Evolutionary conservation across 2,888 invertebrate species (phyloP).

Genomic region (Synanthedon formicaeformis): DNA sequence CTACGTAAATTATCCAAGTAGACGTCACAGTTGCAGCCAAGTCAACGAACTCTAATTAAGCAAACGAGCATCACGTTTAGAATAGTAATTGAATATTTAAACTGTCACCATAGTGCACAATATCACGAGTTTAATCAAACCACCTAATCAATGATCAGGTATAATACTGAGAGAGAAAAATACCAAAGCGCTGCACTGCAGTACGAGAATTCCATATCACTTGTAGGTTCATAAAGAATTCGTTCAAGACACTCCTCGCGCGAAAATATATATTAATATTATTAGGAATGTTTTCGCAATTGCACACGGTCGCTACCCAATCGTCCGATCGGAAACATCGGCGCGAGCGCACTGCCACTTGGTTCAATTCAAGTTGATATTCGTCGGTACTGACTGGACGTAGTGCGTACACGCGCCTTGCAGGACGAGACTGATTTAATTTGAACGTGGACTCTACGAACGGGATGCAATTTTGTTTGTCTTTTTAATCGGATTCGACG

Average conservation of each 20-base stretch:
- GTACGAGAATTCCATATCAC: conserved; percentile 13
- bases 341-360: conserved; percentile 46
- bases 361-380: conserved; percentile 5
- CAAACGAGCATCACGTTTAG: conserved; percentile 15
- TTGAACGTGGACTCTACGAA: conserved; percentile 44
- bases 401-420: conserved; percentile 8
- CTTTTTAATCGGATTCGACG: conserved; percentile 40
- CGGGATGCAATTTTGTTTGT: conserved; percentile 42
- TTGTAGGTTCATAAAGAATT: conserved; percentile 14
- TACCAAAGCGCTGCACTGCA: conserved; percentile 6
- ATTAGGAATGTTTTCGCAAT: conserved; percentile 23
- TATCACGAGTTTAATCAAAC: conserved; percentile 13
- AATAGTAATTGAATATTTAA: conserved; percentile 19
- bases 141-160: conserved; percentile 1
- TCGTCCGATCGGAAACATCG: conserved; percentile 53
- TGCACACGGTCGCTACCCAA: conserved; percentile 30
- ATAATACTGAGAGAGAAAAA: not conserved
- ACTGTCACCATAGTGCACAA: conserved; percentile 20
- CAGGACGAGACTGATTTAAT: conserved; percentile 36
- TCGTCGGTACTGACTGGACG: not conserved
- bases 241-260: conserved; percentile 7
- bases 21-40: conserved; percentile 2
- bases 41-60: conserved; percentile 31
- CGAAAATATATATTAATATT: conserved; percentile 8
- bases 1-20: too few relatives aligned